Evolutionary conservation across 2,113 vertebrate genomes (phyloP).

Genomic region (Campylomormyrus numenius): DNA sequence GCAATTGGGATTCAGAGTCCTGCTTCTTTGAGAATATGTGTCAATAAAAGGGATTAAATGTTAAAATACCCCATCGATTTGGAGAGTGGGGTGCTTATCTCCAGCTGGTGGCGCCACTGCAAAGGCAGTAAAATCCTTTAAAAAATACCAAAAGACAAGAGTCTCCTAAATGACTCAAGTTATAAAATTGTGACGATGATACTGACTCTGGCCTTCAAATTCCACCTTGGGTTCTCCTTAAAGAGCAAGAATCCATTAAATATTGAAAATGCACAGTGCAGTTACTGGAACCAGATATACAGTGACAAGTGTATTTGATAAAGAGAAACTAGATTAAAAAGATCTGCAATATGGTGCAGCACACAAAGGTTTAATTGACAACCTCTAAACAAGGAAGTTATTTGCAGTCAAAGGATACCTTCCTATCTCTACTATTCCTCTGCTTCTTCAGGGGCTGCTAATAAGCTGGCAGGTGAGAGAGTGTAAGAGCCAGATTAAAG

Average conservation of each 20-base stretch:
- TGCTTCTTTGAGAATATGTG: neutral
- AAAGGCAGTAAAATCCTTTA: neutral
- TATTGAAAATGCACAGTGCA: neutral
- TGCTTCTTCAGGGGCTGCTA: neutral
- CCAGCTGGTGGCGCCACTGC: neutral
- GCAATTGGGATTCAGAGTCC: neutral
- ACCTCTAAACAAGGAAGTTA: neutral
- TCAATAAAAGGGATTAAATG: neutral
- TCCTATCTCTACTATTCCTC: neutral
- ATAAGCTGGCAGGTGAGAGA: neutral
- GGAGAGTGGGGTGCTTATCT: neutral
- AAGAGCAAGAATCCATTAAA: neutral
- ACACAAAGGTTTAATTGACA: neutral
- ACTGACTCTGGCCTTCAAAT: neutral
- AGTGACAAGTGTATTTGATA: neutral
- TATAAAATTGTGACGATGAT: neutral
- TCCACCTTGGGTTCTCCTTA: neutral
- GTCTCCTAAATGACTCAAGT: neutral
- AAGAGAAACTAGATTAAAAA: neutral
- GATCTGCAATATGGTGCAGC: neutral
- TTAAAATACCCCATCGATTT: neutral
- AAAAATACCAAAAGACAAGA: neutral
- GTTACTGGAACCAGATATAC: neutral
- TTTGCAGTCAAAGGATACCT: neutral
- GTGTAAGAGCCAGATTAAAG: neutral